A percentile compares a stretch with the other conserved stretches of the same genome.
These are phyloP conservation scores for Chlamydotis undulata DNA, from an alignment of 2,113 vertebrate genomes.

Conservation along the genomic window DNA sequence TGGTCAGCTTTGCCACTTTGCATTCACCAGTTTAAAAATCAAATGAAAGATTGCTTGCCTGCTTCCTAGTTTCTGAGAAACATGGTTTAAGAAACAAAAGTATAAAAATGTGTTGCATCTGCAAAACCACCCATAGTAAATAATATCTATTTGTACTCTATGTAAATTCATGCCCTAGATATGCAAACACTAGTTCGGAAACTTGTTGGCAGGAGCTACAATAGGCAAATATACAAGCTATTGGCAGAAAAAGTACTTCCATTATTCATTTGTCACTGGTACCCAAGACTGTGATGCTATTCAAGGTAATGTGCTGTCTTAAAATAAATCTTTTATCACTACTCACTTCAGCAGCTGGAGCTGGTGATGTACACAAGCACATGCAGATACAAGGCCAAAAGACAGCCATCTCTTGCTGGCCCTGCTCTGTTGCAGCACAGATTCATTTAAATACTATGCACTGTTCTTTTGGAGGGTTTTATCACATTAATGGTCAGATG, in stretches of 20 bases:
- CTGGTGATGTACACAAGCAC: background rate
- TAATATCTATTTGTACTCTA: conserved; percentile 6
- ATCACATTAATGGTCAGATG: background rate
- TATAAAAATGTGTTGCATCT: background rate
- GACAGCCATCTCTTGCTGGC: background rate
- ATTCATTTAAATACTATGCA: background rate
- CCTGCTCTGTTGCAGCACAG: background rate
- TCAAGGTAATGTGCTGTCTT: conserved; percentile 56
- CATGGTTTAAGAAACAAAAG: background rate
- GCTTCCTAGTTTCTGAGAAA: background rate
- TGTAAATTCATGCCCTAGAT: conserved; percentile 27
- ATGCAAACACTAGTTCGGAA: conserved; percentile 1
- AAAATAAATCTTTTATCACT: conserved; percentile 55
- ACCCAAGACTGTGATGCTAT: conserved; percentile 32
- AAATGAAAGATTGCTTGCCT: background rate
- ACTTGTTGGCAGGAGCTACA: conserved; percentile 22
- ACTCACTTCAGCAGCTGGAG: conserved; percentile 17
- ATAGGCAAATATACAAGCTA: conserved; percentile 19
- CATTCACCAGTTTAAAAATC: conserved; percentile 4
- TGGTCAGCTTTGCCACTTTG: background rate
- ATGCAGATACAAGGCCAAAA: conserved; percentile 11
- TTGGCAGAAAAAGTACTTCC: conserved; percentile 35
- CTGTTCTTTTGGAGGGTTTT: background rate
- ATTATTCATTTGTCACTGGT: conserved; percentile 53
- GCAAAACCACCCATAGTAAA: conserved; percentile 29